Percentiles rank a stretch among this genome's conserved stretches.
phyloP scores from a whole-genome alignment of 23 tunicate species.

The Styela plicata region DNA sequence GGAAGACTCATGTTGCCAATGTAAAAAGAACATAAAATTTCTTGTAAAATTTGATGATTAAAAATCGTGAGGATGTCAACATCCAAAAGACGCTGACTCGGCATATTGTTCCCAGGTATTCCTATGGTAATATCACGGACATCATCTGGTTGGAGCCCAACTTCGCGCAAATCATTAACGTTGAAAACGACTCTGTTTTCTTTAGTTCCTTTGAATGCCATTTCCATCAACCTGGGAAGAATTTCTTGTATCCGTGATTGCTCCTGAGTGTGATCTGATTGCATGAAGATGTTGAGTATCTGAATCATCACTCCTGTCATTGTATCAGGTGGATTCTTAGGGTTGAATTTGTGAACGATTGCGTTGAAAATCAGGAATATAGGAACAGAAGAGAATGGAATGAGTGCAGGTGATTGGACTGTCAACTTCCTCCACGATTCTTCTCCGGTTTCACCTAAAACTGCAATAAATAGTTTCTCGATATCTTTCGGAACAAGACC shows the following conservation, averaged over 20 bases:
- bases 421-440: neutral
- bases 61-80: neutral
- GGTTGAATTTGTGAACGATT: conserved; percentile 1
- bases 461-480: neutral
- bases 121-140: neutral
- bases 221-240: neutral
- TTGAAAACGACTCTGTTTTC: conserved; percentile 1
- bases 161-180: neutral
- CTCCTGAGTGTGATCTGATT: neutral
- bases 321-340: conserved; percentile 9
- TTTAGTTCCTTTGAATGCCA: conserved; percentile 6
- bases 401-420: neutral
- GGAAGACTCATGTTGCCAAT: neutral
- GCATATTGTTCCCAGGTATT: conserved; percentile 3
- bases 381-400: conserved; percentile 11
- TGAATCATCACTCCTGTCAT: neutral
- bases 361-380: conserved; percentile 6
- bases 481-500: neutral
- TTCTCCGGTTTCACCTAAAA: conserved; percentile 9
- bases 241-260: neutral
- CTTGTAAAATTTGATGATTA: conserved; percentile 8
- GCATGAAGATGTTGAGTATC: conserved; percentile 4
- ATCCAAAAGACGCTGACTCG: conserved; percentile 1
- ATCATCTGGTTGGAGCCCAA: neutral
- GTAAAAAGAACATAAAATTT: neutral